Evolutionary conservation across 2,797 vertebrate genomes (phyloP).

Genomic region (Chelmon rostratus): DNA sequence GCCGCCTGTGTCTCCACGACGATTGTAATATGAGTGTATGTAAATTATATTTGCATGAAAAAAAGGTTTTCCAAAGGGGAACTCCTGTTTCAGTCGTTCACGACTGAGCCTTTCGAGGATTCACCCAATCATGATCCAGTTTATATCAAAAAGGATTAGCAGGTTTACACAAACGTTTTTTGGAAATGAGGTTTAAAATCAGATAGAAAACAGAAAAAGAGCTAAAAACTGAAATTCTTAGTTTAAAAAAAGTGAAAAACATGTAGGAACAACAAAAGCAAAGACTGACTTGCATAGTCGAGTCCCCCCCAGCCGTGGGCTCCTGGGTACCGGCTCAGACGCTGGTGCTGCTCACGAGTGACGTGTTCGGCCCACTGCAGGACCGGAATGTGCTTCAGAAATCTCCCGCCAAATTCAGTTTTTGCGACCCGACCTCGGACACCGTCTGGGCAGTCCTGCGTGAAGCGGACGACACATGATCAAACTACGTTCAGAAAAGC

Average conservation of each 20-base stretch:
- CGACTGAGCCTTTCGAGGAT: too few species aligned
- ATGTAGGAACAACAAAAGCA: rapidly evolving
- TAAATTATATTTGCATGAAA: not conserved
- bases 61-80: too few species aligned
- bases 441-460: constrained; percentile 76
- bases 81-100: too few species aligned
- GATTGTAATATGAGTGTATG: not conserved
- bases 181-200: too few species aligned
- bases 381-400: constrained; percentile 79
- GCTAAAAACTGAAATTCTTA: not conserved
- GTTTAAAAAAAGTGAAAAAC: too few species aligned
- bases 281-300: constrained; percentile 68
- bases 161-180: too few species aligned
- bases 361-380: constrained; percentile 85
- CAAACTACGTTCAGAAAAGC: not conserved
- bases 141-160: too few species aligned
- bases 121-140: too few species aligned
- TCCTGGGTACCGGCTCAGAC: constrained; percentile 78
- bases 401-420: constrained; percentile 52
- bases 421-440: constrained; percentile 61
- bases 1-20: too few species aligned
- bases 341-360: constrained; percentile 67
- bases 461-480: constrained; percentile 20
- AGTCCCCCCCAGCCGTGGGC: constrained; percentile 84
- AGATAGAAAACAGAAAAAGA: not conserved